Percentiles rank a stretch among this genome's conserved stretches.
Conservation (phyloP, 2,113 vertebrate species). For the Zootoca vivipara region DNA sequence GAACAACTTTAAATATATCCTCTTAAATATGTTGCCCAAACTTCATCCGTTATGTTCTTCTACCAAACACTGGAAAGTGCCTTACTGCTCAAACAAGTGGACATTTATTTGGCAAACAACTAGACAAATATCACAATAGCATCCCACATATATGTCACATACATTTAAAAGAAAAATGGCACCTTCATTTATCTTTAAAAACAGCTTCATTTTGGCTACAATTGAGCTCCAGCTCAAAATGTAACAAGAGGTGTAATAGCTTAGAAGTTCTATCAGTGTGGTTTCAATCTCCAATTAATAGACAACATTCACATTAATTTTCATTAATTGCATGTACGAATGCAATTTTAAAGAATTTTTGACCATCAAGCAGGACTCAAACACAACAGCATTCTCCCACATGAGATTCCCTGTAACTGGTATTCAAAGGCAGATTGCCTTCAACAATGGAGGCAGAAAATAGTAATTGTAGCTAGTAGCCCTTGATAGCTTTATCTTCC, state of each 20-base stretch:
- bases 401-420: too few species aligned
- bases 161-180: background rate
- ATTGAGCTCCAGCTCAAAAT: background rate
- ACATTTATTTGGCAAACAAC: background rate
- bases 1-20: conserved; percentile 4
- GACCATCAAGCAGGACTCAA: background rate
- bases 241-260: too few species aligned
- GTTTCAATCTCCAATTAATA: background rate
- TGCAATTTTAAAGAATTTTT: background rate
- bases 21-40: conserved; percentile 12
- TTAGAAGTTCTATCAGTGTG: too few species aligned
- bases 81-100: background rate
- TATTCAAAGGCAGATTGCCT: too few species aligned
- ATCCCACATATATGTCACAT: background rate
- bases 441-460: too few species aligned
- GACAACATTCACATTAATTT: background rate
- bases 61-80: background rate
- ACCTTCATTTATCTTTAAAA: background rate
- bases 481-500: too few species aligned
- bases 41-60: conserved; percentile 5
- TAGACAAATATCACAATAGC: background rate
- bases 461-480: too few species aligned
- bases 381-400: too few species aligned
- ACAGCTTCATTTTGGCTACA: background rate
- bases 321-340: background rate